Base-by-base conservation (phyloP, 2,888 invertebrate species). In the Bimastos eiseni region DNA sequence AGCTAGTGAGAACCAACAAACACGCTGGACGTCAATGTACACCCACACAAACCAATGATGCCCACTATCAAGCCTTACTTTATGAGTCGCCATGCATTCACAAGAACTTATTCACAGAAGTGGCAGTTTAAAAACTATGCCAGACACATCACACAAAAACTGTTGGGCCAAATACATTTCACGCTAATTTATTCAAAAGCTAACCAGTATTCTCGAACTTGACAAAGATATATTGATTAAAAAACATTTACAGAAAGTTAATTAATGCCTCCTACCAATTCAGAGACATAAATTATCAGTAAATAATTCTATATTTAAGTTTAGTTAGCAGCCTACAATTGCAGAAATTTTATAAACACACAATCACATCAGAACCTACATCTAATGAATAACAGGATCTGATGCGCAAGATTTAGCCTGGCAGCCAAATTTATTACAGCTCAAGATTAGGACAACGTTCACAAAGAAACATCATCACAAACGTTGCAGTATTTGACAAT, bases 31-130 rank as follows among this genome's bases (percentile, higher is more conserved):
- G 17, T 30, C n/a, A 70, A 70, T 70, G 70, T 70, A 70, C 70
- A 70, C 70, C 70, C 70, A 70, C 49, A 49, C 2, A 24, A 24
- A 1, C 21, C 5, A 24, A 0, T 24, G 24, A n/a, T 6, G 11
- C 70, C 70, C 30, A n/a, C 70, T 70, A 70, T 11, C 70, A 70
- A 30, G 70, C 70, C 70, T n/a, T 70, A 70, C n/a, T 70, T 70
- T n/a, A 70, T n/a, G 70, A 70, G 70, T 70, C 70, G 4, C n/a
- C 70, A 70, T 70, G 70, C 70, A 70, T 70, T 70, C 70, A 70
- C 70, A 70, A 70, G 70, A 70, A 70, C 70, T 70, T n/a, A 70
- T 70, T 70, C 70, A n/a, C 70, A 70, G 70, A 70, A 70, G 70
- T 70, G 70, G 70, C 70, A 70, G 70, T 8, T 17, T 70, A n/a